Percentiles rank a stretch among this genome's conserved stretches.
These are phyloP conservation scores for Phengaris alcon DNA, from an alignment of 2,888 invertebrate genomes.

Conservation along the genomic window DNA sequence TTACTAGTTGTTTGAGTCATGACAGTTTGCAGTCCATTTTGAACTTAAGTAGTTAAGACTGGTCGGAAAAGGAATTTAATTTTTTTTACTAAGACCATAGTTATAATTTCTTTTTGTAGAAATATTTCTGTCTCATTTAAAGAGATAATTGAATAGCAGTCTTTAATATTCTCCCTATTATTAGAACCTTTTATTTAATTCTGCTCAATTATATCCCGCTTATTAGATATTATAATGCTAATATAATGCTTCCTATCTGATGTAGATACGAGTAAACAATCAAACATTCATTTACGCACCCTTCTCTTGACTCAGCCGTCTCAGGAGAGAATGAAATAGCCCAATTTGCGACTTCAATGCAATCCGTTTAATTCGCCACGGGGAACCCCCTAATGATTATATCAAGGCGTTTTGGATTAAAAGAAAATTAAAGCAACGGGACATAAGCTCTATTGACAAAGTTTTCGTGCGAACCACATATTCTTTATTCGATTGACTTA, in stretches of 20 bases:
- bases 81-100: neutral
- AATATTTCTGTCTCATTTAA: no score
- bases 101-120: neutral
- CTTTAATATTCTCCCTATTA: neutral
- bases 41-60: constrained; percentile 7
- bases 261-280: constrained; percentile 56
- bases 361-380: constrained; percentile 76
- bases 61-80: neutral
- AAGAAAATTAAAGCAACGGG: constrained; percentile 76
- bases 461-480: constrained; percentile 20
- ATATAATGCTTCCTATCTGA: constrained; percentile 34
- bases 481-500: constrained; percentile 41
- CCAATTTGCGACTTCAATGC: constrained; percentile 76
- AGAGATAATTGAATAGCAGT: neutral
- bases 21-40: constrained; percentile 3
- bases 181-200: neutral
- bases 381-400: constrained; percentile 71
- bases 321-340: constrained; percentile 70
- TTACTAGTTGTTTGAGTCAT: constrained; percentile 14
- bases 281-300: constrained; percentile 50
- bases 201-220: constrained; percentile 28
- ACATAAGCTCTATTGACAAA: constrained; percentile 61
- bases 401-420: constrained; percentile 74
- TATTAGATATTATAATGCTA: constrained; percentile 2
- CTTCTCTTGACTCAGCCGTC: constrained; percentile 51